Conservation (phyloP, 2,888 invertebrate species). For the Miltochrista miniata region DNA sequence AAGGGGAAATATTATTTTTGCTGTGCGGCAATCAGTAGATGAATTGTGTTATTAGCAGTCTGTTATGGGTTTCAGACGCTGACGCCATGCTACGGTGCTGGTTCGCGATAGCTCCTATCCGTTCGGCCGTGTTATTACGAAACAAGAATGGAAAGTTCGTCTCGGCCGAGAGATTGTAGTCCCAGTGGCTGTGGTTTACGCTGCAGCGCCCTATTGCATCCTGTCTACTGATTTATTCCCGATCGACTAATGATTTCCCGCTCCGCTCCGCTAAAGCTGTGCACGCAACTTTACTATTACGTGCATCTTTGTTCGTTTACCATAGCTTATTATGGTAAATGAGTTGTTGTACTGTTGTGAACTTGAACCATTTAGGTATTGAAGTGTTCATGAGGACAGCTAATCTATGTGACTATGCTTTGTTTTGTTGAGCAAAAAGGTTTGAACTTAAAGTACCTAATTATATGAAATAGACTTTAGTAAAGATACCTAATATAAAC, state of each 20-base stretch:
- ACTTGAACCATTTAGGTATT: too few relatives aligned
- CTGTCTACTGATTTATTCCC: slow-evolving; percentile 8
- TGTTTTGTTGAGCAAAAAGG: too few relatives aligned
- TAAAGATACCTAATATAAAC: not conserved
- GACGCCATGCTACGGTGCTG: slow-evolving; percentile 38
- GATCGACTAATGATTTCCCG: slow-evolving; percentile 24
- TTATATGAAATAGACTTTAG: too few relatives aligned
- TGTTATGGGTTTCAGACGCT: slow-evolving; percentile 47
- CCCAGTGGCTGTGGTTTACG: slow-evolving; percentile 45
- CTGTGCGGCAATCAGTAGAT: slow-evolving; percentile 1
- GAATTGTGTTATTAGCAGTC: slow-evolving; percentile 10
- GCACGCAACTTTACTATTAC: slow-evolving; percentile 46
- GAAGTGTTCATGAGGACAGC: too few relatives aligned
- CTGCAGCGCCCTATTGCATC: slow-evolving; percentile 49
- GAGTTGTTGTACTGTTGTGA: too few relatives aligned
- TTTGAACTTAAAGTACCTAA: too few relatives aligned
- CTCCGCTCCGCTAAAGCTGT: slow-evolving; percentile 48
- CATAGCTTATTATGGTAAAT: not conserved
- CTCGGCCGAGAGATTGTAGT: slow-evolving; percentile 64
- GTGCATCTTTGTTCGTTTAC: not conserved
- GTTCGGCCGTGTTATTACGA: slow-evolving; percentile 72
- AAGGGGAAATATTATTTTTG: slow-evolving; percentile 5
- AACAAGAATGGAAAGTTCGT: slow-evolving; percentile 76
- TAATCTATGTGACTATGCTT: too few relatives aligned
- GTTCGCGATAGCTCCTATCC: slow-evolving; percentile 59